phyloP scores from a whole-genome alignment of 2,888 invertebrate species.

The Chloroclysta siterata region DNA sequence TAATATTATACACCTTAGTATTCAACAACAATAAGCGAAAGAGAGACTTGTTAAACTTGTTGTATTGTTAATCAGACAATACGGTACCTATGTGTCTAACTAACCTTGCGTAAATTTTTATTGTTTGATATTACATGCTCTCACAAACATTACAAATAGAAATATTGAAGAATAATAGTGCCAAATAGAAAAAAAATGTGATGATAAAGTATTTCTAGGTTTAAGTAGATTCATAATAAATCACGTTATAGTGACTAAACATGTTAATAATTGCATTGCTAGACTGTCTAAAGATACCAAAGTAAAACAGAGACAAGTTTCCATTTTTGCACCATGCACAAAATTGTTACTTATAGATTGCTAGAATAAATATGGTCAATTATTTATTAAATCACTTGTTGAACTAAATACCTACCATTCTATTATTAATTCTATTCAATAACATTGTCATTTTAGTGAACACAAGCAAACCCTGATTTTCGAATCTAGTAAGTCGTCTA shows the following conservation, averaged over 20 bases:
- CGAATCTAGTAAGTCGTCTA: too few relatives aligned
- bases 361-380: conserved; percentile 4
- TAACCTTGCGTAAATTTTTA: neutral
- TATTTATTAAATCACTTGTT: conserved; percentile 18
- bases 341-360: conserved; percentile 13
- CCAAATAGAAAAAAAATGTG: conserved; percentile 42
- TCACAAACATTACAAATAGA: neutral
- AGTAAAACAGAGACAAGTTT: conserved; percentile 5
- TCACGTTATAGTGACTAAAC: conserved; percentile 10
- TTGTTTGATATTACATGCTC: neutral
- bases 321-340: conserved; percentile 32
- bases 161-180: conserved; percentile 27
- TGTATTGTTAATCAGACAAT: too few relatives aligned
- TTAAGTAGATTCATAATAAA: conserved; percentile 9
- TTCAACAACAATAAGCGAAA: too few relatives aligned
- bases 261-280: neutral
- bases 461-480: too few relatives aligned
- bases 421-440: neutral
- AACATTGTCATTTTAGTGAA: neutral
- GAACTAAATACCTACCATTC: neutral
- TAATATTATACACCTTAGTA: too few relatives aligned
- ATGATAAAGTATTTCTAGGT: conserved; percentile 22
- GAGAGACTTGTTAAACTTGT: too few relatives aligned
- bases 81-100: too few relatives aligned
- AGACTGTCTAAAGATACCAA: neutral